phyloP scores from a whole-genome alignment of 2,888 invertebrate genomes.

The Lithophane socia region DNA sequence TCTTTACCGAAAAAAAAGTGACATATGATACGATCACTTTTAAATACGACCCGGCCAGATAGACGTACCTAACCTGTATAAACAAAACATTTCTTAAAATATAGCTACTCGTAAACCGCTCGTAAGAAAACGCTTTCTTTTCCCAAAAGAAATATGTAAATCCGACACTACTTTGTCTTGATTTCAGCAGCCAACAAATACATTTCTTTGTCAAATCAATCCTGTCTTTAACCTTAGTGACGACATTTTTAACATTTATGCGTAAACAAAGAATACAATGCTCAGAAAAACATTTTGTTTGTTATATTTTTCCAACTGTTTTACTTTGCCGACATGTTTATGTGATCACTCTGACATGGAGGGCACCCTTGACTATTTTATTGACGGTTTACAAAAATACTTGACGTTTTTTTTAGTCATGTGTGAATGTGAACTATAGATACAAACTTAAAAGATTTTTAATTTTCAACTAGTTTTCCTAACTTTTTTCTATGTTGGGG shows the following conservation, averaged over 20 bases:
- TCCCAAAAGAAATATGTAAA: constrained; percentile 49
- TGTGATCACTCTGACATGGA: constrained; percentile 15
- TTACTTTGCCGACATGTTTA: constrained; percentile 21
- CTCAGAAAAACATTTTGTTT: constrained; percentile 24
- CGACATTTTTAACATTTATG: constrained; percentile 42
- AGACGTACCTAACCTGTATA: no score
- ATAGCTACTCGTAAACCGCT: not conserved
- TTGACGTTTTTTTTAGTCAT: no score
- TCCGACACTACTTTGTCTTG: constrained; percentile 47
- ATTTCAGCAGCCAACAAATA: constrained; percentile 53
- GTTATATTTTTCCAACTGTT: constrained; percentile 37
- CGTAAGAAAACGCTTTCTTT: constrained; percentile 13
- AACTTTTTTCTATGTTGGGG: no score
- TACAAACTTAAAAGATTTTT: no score
- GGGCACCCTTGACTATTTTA: not conserved
- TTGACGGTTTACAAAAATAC: no score
- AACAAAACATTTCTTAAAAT: no score
- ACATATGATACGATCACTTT: no score
- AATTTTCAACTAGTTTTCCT: no score
- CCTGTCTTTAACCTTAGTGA: constrained; percentile 43
- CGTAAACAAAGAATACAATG: constrained; percentile 26
- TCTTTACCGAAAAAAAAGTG: no score
- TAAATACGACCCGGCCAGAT: no score
- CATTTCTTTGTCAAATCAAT: constrained; percentile 61
- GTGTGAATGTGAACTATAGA: no score